phyloP scores from a whole-genome alignment of 1,140 invertebrate genomes.

The Acyrthosiphon pisum region DNA sequence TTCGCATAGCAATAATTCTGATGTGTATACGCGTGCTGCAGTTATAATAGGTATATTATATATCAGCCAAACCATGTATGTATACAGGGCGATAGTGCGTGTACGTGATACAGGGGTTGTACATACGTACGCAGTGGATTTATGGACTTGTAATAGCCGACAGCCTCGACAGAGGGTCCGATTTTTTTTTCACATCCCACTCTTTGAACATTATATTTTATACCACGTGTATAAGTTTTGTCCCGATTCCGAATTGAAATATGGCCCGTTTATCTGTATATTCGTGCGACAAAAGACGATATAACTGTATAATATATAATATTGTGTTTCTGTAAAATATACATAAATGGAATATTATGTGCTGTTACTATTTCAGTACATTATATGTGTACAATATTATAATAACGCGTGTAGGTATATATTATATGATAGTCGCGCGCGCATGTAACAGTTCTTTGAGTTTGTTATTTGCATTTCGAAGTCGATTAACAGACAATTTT shows the following conservation, averaged over 20 bases:
- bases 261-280: not conserved
- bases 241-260: slow-evolving; percentile 17
- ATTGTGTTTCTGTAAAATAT: not conserved
- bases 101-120: slow-evolving; percentile 26
- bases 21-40: not conserved
- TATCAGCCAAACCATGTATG: not conserved
- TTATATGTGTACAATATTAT: not conserved
- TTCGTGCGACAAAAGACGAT: not conserved
- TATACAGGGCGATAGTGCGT: slow-evolving; percentile 27
- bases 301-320: not conserved
- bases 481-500: slow-evolving; percentile 34
- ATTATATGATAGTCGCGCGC: not conserved
- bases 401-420: not conserved
- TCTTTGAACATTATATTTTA: not conserved
- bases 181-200: slow-evolving; percentile 25
- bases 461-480: slow-evolving; percentile 18
- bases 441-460: not conserved
- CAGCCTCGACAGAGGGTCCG: slow-evolving; percentile 51
- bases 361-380: not conserved
- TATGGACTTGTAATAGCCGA: slow-evolving; percentile 56
- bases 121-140: not conserved
- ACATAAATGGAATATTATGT: not conserved
- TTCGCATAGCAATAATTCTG: not conserved
- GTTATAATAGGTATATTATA: slow-evolving; percentile 4
- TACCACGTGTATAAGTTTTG: slow-evolving; percentile 16